These are phyloP conservation scores for Drosophila nr. perissopoda DNA, from an alignment of 2,888 invertebrate genomes.

Conservation along the genomic window DNA sequence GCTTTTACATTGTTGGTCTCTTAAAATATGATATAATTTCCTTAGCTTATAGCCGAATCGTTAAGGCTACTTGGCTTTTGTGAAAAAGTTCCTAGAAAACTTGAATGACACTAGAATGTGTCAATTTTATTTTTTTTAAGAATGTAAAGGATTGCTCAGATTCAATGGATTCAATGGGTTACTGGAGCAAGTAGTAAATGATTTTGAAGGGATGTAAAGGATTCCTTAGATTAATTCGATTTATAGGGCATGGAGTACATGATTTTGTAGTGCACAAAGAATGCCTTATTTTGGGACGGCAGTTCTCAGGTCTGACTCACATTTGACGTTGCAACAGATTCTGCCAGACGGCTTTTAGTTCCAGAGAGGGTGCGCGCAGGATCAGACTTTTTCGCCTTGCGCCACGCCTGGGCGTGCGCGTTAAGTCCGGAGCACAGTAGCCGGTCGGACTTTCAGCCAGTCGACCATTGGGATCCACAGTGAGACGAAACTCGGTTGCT, in stretches of 20 bases:
- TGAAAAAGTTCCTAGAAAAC: not conserved
- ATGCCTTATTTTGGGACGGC: not conserved
- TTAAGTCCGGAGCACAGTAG: slow-evolving; percentile 89
- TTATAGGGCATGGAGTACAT: not conserved
- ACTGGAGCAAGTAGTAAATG: too few relatives aligned
- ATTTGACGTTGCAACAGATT: slow-evolving; percentile 94
- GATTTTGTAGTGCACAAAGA: not conserved
- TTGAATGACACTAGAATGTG: not conserved
- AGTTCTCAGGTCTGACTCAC: slow-evolving; percentile 86
- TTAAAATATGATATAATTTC: not conserved
- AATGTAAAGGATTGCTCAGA: too few relatives aligned
- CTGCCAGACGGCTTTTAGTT: slow-evolving; percentile 96
- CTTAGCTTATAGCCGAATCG: not conserved
- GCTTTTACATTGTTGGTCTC: not conserved
- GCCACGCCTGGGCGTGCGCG: slow-evolving; percentile 87
- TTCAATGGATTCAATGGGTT: not conserved
- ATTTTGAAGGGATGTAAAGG: not conserved
- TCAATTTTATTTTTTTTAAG: too few relatives aligned
- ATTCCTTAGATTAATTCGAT: too few relatives aligned
- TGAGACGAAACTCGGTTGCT: slow-evolving; percentile 94
- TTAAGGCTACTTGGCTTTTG: not conserved
- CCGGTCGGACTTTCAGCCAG: slow-evolving; percentile 90
- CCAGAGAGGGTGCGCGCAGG: slow-evolving; percentile 92
- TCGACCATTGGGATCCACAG: slow-evolving; percentile 88
- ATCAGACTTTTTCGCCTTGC: slow-evolving; percentile 89